Evolutionary conservation across 2,888 invertebrate species (phyloP).

Genomic region (Melanotus villosus): DNA sequence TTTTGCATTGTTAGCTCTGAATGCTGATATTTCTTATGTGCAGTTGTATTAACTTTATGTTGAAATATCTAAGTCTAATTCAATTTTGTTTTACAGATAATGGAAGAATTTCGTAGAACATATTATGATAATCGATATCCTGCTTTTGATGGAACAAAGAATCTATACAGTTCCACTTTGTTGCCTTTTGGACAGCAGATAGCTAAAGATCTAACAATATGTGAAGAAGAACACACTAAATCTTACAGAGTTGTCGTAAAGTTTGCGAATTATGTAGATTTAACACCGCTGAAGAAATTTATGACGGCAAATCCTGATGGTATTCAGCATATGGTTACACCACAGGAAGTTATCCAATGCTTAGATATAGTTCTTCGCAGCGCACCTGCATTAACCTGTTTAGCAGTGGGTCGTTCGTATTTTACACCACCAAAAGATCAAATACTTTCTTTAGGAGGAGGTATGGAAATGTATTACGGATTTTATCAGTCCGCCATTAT

Average conservation of each 20-base stretch:
- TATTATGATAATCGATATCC: conserved; percentile 69
- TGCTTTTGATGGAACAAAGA: conserved; percentile 83
- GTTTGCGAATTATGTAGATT: conserved; percentile 72
- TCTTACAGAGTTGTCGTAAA: conserved; percentile 71
- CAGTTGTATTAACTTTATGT: too few relatives aligned
- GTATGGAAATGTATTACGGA: conserved; percentile 93
- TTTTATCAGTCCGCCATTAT: conserved; percentile 94
- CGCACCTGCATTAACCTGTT: conserved; percentile 70
- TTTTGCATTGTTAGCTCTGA: too few relatives aligned
- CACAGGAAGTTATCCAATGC: conserved; percentile 81
- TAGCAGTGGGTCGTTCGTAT: conserved; percentile 84
- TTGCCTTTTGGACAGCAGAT: conserved; percentile 67
- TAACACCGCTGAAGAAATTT: conserved; percentile 60
- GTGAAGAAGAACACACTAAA: conserved; percentile 48
- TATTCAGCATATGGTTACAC: conserved; percentile 59
- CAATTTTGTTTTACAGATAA: too few relatives aligned
- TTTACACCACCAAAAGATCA: conserved; percentile 71
- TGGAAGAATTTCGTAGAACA: conserved; percentile 50
- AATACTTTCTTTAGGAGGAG: conserved; percentile 78
- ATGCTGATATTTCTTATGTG: too few relatives aligned
- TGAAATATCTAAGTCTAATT: too few relatives aligned
- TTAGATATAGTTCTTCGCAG: conserved; percentile 87
- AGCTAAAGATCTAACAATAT: conserved; percentile 33
- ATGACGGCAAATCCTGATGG: conserved; percentile 63
- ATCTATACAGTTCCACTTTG: conserved; percentile 72